Evolutionary conservation across 2,888 invertebrate genomes (phyloP).

Genomic region (Hyles lineata): DNA sequence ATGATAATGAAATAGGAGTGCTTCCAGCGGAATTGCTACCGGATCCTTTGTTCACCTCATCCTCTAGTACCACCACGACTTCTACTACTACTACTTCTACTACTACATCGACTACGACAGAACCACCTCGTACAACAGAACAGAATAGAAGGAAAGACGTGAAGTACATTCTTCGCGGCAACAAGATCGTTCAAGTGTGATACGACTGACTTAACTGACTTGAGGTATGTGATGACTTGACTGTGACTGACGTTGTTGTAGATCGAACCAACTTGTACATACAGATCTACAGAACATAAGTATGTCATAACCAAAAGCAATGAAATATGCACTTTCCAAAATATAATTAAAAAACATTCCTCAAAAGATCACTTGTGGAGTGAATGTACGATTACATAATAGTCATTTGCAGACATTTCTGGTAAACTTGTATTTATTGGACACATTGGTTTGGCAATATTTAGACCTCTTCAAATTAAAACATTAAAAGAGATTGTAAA

Average conservation of each 20-base stretch:
- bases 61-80: constrained; percentile 46
- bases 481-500: no score
- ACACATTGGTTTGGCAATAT: no score
- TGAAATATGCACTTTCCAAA: no score
- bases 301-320: neutral
- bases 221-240: constrained; percentile 58
- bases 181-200: constrained; percentile 81
- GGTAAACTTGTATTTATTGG: no score
- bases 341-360: no score
- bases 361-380: no score
- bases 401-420: no score
- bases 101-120: constrained; percentile 54
- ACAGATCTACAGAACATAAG: neutral
- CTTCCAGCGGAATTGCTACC: constrained; percentile 73
- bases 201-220: constrained; percentile 67
- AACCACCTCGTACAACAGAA: constrained; percentile 55
- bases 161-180: constrained; percentile 78
- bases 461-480: no score
- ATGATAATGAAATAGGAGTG: constrained; percentile 76
- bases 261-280: constrained; percentile 31
- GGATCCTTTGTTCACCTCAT: constrained; percentile 42
- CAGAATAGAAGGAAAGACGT: constrained; percentile 73
- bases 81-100: constrained; percentile 57
- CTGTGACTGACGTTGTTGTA: constrained; percentile 44
- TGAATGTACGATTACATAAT: no score